These are phyloP conservation scores for Pelmatolapia mariae DNA, from an alignment of 2,113 vertebrate genomes.

Conservation along the genomic window DNA sequence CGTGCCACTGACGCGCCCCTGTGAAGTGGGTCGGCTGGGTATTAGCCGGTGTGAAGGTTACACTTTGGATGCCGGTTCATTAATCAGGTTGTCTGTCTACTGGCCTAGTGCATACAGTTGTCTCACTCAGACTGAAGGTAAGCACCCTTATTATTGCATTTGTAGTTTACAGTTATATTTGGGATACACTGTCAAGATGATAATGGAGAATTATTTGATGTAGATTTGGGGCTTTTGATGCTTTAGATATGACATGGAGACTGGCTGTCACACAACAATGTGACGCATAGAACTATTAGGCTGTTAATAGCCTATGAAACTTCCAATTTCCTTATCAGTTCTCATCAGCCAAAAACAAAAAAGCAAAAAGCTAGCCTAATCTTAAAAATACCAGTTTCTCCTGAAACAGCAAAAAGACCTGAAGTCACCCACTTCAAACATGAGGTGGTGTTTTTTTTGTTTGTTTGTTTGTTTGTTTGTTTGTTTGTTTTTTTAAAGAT, in stretches of 20 bases:
- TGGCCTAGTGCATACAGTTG: neutral
- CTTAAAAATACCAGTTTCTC: neutral
- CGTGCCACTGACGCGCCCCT: neutral
- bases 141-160: neutral
- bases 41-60: slow-evolving; percentile 23
- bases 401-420: neutral
- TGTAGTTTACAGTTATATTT: neutral
- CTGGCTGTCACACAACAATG: neutral
- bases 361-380: neutral
- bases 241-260: neutral
- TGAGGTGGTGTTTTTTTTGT: neutral
- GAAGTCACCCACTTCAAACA: neutral
- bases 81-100: slow-evolving; percentile 1
- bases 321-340: neutral
- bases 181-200: neutral
- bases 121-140: slow-evolving; percentile 17
- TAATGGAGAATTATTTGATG: neutral
- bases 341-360: neutral
- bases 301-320: neutral
- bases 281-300: neutral
- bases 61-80: neutral
- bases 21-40: slow-evolving; percentile 6
- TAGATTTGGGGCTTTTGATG: neutral
- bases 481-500: neutral
- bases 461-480: no score